phyloP scores from a whole-genome alignment of 2,888 invertebrate species.

The Chrysolina americana region DNA sequence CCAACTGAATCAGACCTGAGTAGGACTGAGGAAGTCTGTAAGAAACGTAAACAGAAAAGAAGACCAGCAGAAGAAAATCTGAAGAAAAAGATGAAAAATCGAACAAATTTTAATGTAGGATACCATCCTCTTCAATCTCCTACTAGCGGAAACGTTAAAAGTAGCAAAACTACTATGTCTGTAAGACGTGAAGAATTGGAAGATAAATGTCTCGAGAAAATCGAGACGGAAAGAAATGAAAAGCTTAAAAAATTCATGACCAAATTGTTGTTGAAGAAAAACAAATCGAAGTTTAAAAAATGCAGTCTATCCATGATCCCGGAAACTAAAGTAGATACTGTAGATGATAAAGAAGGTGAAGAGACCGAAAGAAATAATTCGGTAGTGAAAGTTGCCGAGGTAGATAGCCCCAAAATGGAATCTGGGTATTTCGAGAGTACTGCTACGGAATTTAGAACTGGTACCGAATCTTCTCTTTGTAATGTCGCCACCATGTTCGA shows the following conservation, averaged over 20 bases:
- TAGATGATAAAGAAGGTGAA: neutral
- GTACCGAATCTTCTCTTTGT: neutral
- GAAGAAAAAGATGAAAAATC: neutral
- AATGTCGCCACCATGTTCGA: neutral
- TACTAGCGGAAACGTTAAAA: neutral
- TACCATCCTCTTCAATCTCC: neutral
- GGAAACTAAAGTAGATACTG: constrained; percentile 20
- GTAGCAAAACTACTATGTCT: neutral
- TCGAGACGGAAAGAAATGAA: constrained; percentile 28
- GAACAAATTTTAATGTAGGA: neutral
- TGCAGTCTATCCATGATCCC: constrained; percentile 22
- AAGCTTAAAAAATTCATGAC: constrained; percentile 37
- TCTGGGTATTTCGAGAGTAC: neutral
- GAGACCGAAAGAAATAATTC: neutral
- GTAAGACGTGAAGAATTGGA: constrained; percentile 4
- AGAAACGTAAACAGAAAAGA: neutral
- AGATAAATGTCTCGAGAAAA: constrained; percentile 28
- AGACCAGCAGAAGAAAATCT: neutral
- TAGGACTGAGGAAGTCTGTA: neutral
- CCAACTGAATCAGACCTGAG: neutral
- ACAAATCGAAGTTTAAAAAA: constrained; percentile 23
- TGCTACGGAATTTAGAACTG: neutral
- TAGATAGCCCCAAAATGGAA: neutral
- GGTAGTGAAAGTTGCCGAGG: neutral
- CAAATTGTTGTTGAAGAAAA: constrained; percentile 38